phyloP scores from a whole-genome alignment of 2,113 vertebrate species.

The Manacus vitellinus region DNA sequence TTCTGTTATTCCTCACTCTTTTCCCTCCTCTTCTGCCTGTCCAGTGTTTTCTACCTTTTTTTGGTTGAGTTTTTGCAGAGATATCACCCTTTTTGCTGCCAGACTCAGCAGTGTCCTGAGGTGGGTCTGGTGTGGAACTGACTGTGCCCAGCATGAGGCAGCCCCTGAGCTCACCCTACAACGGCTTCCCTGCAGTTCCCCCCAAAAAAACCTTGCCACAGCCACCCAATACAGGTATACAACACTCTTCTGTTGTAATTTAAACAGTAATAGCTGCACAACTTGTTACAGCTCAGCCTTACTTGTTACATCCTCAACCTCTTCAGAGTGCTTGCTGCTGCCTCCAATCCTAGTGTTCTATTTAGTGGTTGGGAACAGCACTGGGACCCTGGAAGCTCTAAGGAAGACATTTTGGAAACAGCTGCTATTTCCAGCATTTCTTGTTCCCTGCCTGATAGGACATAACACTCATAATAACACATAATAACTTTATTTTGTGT shows the following conservation, averaged over 20 bases:
- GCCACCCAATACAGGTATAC: neutral
- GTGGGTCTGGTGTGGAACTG: neutral
- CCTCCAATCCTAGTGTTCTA: accelerated
- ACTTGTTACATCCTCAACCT: neutral
- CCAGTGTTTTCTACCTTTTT: neutral
- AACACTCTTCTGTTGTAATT: accelerated
- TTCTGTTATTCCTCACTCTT: neutral
- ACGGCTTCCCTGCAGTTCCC: neutral
- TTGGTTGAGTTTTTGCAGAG: neutral
- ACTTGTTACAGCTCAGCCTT: too few species aligned
- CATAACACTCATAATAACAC: accelerated
- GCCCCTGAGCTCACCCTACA: neutral
- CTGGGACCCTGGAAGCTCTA: accelerated
- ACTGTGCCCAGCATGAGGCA: accelerated
- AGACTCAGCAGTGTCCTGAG: neutral
- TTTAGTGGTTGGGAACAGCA: neutral
- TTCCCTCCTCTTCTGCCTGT: neutral
- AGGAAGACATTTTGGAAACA: neutral
- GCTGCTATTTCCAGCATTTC: neutral
- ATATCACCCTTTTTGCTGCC: accelerated
- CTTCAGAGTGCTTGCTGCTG: neutral
- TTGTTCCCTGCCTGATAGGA: neutral
- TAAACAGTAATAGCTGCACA: neutral
- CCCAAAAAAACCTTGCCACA: neutral
- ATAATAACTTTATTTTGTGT: neutral